A percentile compares a stretch with the other conserved stretches of the same genome.
These are phyloP conservation scores for Coregonus ussuriensis DNA, from an alignment of 2,797 vertebrate species.

Conservation along the genomic window DNA sequence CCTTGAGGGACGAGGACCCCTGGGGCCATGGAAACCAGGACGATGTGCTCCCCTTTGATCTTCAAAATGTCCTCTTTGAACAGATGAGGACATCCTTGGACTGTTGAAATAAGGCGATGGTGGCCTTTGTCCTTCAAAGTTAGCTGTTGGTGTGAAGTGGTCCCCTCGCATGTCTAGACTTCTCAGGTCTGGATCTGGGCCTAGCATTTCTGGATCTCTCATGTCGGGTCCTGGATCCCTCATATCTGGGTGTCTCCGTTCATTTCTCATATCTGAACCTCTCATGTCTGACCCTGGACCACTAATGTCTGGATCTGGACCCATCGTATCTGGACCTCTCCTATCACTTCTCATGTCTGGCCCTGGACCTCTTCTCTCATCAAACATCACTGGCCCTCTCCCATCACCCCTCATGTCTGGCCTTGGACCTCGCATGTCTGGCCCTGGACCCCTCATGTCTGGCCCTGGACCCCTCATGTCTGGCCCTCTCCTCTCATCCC, in stretches of 20 bases:
- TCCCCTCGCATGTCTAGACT: constrained; percentile 16
- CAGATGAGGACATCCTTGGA: constrained; percentile 15
- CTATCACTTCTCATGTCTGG: constrained; percentile 1
- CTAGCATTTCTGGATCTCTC: constrained; percentile 44
- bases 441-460: neutral
- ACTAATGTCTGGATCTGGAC: neutral
- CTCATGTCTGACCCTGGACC: neutral
- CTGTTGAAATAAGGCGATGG: neutral
- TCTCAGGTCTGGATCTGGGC: neutral
- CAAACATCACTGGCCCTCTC: neutral
- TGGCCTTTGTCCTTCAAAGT: neutral
- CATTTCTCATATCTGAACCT: constrained; percentile 36
- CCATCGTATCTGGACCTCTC: neutral
- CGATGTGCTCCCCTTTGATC: constrained; percentile 35
- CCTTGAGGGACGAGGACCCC: constrained; percentile 42
- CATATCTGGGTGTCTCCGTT: too few relatives aligned
- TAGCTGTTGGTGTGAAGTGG: neutral
- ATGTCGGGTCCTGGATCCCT: neutral
- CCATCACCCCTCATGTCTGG: neutral
- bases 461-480: neutral
- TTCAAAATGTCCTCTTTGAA: constrained; percentile 63
- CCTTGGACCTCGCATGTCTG: neutral
- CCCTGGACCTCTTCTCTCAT: neutral
- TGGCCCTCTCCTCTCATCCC: constrained; percentile 8
- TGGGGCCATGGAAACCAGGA: constrained; percentile 41